These are phyloP conservation scores for Cheilosia vulpina DNA, from an alignment of 2,888 invertebrate genomes.

Conservation along the genomic window DNA sequence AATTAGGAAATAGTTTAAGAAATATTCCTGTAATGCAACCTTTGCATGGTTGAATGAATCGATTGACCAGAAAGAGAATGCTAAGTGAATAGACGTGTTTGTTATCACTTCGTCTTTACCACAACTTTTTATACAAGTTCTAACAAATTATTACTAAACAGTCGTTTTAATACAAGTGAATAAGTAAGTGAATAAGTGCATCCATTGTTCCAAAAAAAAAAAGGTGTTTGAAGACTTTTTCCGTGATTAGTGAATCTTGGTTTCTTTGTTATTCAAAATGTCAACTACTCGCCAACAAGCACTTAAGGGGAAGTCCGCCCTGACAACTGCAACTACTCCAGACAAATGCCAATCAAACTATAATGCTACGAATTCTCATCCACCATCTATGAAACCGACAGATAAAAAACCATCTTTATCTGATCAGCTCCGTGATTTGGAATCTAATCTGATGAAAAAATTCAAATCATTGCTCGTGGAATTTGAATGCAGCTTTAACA, in stretches of 20 bases:
- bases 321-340: background rate
- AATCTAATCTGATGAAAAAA: background rate
- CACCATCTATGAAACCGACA: background rate
- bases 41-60: no score
- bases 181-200: background rate
- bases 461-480: background rate
- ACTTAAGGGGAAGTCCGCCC: background rate
- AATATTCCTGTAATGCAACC: no score
- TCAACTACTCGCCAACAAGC: conserved; percentile 1
- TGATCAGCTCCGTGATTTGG: background rate
- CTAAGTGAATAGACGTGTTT: no score
- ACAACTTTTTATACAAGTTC: no score
- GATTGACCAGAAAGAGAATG: no score
- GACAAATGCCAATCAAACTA: background rate
- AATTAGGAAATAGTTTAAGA: no score
- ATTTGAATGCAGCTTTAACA: background rate
- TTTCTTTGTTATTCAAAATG: background rate
- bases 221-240: no score
- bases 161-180: no score
- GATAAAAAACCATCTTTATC: background rate
- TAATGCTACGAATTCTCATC: background rate
- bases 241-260: background rate
- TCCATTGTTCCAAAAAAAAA: background rate
- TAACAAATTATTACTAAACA: no score
- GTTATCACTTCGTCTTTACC: no score